Conservation (phyloP, 2,797 vertebrate species). For the Aotus griseimembra region DNA sequence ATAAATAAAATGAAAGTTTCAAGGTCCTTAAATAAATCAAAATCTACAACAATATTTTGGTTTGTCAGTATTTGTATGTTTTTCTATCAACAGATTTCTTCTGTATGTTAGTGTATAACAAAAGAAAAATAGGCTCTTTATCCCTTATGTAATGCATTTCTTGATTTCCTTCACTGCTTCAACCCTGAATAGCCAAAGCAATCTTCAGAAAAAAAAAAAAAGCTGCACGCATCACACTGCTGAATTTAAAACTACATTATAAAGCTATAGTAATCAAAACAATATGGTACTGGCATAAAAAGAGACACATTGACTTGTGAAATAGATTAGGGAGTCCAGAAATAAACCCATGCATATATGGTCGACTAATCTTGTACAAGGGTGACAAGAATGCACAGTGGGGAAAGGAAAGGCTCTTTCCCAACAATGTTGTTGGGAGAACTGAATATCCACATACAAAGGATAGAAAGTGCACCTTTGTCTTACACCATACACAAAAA, state of each 20-base stretch:
- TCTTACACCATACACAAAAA: background rate
- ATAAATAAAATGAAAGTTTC: background rate
- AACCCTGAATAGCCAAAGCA: background rate
- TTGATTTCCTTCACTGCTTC: background rate
- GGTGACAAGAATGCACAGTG: background rate
- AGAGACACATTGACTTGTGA: background rate
- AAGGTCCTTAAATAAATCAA: background rate
- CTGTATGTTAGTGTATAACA: background rate
- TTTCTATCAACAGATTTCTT: background rate
- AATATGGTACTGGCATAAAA: background rate
- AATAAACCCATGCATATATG: background rate
- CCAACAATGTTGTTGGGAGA: background rate
- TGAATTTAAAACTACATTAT: background rate
- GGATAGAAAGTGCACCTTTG: background rate
- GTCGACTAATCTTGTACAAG: background rate
- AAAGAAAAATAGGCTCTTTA: background rate
- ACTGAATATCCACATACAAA: background rate
- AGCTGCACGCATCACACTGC: background rate
- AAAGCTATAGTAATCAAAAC: background rate
- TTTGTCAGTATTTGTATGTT: background rate
- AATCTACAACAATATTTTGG: background rate
- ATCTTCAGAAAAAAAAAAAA: background rate
- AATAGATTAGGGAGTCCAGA: background rate
- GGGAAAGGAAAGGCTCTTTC: background rate
- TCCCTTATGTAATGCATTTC: background rate